Conservation (phyloP, 2,113 vertebrate species). For the Campylomormyrus tamandua region DNA sequence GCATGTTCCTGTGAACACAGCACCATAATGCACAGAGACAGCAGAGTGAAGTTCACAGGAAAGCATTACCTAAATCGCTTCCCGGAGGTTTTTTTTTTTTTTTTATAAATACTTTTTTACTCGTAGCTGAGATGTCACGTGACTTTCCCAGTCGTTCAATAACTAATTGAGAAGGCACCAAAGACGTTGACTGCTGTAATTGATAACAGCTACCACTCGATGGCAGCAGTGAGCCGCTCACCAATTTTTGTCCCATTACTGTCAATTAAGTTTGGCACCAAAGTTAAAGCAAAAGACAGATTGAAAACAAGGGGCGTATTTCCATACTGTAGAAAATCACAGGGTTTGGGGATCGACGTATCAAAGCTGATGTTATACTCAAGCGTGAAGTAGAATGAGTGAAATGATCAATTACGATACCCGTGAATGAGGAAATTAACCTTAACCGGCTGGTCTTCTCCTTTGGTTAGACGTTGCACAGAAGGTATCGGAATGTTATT, state of each 20-base stretch:
- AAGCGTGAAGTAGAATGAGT: neutral
- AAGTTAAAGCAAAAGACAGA: neutral
- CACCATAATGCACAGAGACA: neutral
- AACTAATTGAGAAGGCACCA: neutral
- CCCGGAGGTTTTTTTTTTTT: neutral
- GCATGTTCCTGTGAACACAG: conserved; percentile 14
- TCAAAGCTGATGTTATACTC: neutral
- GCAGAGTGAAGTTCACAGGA: neutral
- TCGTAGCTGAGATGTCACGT: neutral
- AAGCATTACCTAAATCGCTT: neutral
- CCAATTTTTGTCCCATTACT: neutral
- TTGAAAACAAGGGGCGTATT: neutral
- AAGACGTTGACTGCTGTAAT: neutral
- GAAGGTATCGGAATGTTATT: neutral
- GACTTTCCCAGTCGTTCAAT: neutral
- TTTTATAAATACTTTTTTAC: neutral
- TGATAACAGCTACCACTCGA: neutral
- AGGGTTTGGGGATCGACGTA: neutral
- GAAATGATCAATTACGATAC: neutral
- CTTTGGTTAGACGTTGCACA: neutral
- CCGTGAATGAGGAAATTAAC: neutral
- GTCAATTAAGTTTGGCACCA: neutral
- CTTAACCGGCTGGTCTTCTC: neutral
- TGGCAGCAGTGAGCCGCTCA: conserved; percentile 12
- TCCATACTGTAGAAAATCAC: neutral